A percentile compares a stretch with the other conserved stretches of the same genome.
Evolutionary conservation across 2,113 vertebrate genomes (phyloP).

Genomic region (Strigops habroptila): DNA sequence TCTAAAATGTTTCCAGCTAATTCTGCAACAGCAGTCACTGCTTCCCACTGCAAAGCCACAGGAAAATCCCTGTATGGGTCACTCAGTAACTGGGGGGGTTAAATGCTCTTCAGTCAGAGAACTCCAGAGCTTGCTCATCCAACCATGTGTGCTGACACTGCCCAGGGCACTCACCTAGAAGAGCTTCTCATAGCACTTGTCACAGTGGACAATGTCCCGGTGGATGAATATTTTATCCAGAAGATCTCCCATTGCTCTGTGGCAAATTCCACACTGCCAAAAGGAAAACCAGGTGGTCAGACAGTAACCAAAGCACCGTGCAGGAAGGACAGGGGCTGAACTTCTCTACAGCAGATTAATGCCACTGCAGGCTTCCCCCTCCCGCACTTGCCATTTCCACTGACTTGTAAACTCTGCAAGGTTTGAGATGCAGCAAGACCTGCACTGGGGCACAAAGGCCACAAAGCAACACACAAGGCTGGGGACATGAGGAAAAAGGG

Average conservation of each 20-base stretch:
- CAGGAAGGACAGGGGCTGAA: not conserved
- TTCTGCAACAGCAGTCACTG: not conserved
- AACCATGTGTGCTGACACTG: not conserved
- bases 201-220: slow-evolving; percentile 83
- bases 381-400: not conserved
- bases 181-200: slow-evolving; percentile 82
- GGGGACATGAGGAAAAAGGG: not conserved
- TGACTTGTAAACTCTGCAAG: not conserved
- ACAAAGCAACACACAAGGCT: not conserved
- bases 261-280: slow-evolving; percentile 82
- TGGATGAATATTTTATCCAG: slow-evolving; percentile 85
- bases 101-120: not conserved
- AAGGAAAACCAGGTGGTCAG: not conserved
- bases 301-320: rapidly evolving
- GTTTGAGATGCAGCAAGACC: not conserved
- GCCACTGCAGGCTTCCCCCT: not conserved
- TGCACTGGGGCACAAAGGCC: not conserved
- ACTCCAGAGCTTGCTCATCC: not conserved
- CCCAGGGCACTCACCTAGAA: slow-evolving; percentile 65
- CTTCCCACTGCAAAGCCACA: not conserved
- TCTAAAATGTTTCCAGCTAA: not conserved
- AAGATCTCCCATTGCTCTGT: slow-evolving; percentile 86
- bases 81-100: not conserved
- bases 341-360: not conserved
- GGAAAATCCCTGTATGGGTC: not conserved